Conservation (phyloP, 2,113 vertebrate genomes). For the Cheilinus undulatus region DNA sequence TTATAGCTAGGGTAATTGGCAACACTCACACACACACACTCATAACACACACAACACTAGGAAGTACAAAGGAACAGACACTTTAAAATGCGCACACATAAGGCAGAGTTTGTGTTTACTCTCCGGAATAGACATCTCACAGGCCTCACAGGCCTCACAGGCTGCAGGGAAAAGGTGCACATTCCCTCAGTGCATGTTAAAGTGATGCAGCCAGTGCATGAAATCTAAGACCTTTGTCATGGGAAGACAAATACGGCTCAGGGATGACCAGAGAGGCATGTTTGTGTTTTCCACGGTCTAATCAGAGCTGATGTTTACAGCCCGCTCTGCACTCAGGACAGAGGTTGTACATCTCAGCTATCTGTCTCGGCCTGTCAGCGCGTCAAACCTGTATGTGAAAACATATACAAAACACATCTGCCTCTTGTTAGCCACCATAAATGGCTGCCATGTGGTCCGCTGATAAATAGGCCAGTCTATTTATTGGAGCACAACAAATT, state of each 20-base stretch:
- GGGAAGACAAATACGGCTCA: slow-evolving; percentile 61
- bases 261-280: slow-evolving; percentile 51
- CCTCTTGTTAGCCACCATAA: slow-evolving; percentile 88
- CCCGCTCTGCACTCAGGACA: slow-evolving; percentile 70
- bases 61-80: slow-evolving; percentile 72
- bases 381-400: slow-evolving; percentile 84
- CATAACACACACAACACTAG: slow-evolving; percentile 30
- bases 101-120: slow-evolving; percentile 71
- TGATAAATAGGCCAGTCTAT: slow-evolving; percentile 87
- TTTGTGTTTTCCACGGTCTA: slow-evolving; percentile 72
- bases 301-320: slow-evolving; percentile 78
- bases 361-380: slow-evolving; percentile 81
- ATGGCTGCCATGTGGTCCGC: slow-evolving; percentile 89
- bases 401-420: slow-evolving; percentile 88
- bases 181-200: slow-evolving; percentile 22
- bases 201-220: slow-evolving; percentile 39
- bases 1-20: slow-evolving; percentile 99
- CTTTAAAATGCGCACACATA: slow-evolving; percentile 59
- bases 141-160: slow-evolving; percentile 65
- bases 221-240: slow-evolving; percentile 71
- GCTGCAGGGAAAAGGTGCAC: slow-evolving; percentile 52
- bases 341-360: slow-evolving; percentile 75
- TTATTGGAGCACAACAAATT: slow-evolving; percentile 90
- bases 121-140: slow-evolving; percentile 75
- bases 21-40: slow-evolving; percentile 84